Evolutionary conservation across 2,888 invertebrate genomes (phyloP).

Genomic region (Tanypteryx hageni): DNA sequence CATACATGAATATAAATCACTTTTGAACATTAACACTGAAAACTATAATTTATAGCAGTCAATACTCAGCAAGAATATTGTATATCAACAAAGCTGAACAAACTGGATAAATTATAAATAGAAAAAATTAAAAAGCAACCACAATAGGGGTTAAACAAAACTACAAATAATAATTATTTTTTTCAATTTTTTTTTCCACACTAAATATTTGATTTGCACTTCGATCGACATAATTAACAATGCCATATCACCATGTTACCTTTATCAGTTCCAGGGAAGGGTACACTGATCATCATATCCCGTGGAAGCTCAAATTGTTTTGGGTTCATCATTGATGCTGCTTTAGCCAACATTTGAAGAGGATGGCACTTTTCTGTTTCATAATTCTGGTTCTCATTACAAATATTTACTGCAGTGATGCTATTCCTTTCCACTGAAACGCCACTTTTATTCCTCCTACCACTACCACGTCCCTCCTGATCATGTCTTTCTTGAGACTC

Average conservation of each 20-base stretch:
- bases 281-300: constrained; percentile 85
- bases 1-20: constrained; percentile 62
- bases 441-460: not conserved
- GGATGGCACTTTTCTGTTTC: constrained; percentile 74
- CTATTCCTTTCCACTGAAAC: constrained; percentile 70
- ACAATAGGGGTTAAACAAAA: no score
- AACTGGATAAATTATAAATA: no score
- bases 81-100: no score
- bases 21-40: no score
- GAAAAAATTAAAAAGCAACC: no score
- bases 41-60: no score
- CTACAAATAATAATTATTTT: no score
- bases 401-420: constrained; percentile 66
- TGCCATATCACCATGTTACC: constrained; percentile 74
- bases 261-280: constrained; percentile 90
- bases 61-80: no score
- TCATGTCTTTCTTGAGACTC: constrained; percentile 30
- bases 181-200: no score
- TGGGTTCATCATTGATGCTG: constrained; percentile 91
- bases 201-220: no score
- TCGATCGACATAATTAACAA: not conserved
- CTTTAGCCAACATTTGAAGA: constrained; percentile 87
- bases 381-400: constrained; percentile 67
- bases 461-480: constrained; percentile 11
- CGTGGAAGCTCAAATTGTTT: constrained; percentile 92